Conservation (phyloP, 2,888 invertebrate species). For the Conchocele bisecta region DNA sequence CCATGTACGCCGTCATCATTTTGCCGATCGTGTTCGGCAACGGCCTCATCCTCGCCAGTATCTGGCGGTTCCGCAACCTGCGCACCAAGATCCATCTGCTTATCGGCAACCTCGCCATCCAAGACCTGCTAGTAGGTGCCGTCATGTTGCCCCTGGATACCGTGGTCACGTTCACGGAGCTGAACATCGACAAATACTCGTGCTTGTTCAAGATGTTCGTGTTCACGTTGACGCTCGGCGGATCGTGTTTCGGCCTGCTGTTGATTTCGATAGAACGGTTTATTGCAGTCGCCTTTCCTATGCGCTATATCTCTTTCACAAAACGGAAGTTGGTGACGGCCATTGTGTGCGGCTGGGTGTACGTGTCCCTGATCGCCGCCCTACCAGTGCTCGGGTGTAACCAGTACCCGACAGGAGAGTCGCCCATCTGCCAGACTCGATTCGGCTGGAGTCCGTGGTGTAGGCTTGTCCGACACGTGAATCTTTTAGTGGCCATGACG, state of each 20-base stretch:
- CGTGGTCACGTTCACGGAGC: conserved; percentile 2
- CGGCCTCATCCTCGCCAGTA: conserved; percentile 13
- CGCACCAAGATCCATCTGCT: conserved; percentile 18
- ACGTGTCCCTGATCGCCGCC: neutral
- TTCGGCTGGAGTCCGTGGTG: conserved; percentile 22
- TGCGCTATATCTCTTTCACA: neutral
- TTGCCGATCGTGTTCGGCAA: conserved; percentile 26
- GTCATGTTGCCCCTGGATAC: conserved; percentile 14
- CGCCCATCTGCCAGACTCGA: neutral
- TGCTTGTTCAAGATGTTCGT: conserved; percentile 14
- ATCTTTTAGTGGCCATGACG: conserved; percentile 15
- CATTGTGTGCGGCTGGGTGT: neutral
- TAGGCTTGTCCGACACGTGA: conserved; percentile 18
- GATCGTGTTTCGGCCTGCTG: conserved; percentile 20
- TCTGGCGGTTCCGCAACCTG: conserved; percentile 5
- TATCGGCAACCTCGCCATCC: conserved; percentile 23
- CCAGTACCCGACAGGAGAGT: neutral
- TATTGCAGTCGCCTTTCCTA: conserved; percentile 31
- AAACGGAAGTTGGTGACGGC: neutral
- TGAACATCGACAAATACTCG: conserved; percentile 11
- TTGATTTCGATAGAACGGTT: conserved; percentile 39
- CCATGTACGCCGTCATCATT: conserved; percentile 5
- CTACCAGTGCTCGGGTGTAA: conserved; percentile 1
- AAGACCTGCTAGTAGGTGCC: conserved; percentile 26
- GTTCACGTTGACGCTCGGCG: conserved; percentile 31